phyloP scores from a whole-genome alignment of 2,113 vertebrate genomes.

The Brachypodius melanocephalos region DNA sequence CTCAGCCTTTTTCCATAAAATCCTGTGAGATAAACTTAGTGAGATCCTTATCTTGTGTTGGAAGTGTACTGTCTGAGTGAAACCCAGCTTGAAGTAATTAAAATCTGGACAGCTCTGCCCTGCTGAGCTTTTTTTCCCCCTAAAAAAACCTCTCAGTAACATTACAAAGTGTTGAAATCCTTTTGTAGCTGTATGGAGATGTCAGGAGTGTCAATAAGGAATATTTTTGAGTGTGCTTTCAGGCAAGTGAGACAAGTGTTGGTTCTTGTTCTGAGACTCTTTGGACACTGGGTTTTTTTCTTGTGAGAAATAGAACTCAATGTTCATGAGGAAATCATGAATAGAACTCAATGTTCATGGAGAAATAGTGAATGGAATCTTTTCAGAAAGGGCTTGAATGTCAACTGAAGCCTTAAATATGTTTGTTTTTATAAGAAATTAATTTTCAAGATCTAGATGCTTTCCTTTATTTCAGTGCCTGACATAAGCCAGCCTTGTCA shows the following conservation, averaged over 20 bases:
- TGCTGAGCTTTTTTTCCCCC: no score
- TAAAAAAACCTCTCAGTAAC: no score
- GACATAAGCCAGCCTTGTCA: neutral
- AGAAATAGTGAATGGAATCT: neutral
- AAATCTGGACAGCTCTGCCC: neutral
- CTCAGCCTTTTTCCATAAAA: neutral
- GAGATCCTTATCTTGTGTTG: neutral
- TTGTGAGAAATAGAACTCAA: neutral
- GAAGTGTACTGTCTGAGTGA: neutral
- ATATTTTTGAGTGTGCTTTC: neutral
- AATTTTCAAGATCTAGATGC: neutral
- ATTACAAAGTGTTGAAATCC: neutral
- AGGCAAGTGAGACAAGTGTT: neutral
- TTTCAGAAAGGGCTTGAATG: neutral
- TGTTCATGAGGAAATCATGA: neutral
- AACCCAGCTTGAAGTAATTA: neutral
- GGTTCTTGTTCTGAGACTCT: neutral
- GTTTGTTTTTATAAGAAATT: neutral
- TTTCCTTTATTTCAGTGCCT: neutral
- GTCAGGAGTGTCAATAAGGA: neutral
- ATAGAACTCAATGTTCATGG: rapidly evolving
- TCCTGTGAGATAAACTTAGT: neutral
- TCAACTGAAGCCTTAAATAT: neutral
- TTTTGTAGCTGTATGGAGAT: neutral
- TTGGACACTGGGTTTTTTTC: neutral